Percentiles rank a stretch among this genome's conserved stretches.
Evolutionary conservation across 2,888 invertebrate genomes (phyloP).

Genomic region (Seladonia tumulorum): DNA sequence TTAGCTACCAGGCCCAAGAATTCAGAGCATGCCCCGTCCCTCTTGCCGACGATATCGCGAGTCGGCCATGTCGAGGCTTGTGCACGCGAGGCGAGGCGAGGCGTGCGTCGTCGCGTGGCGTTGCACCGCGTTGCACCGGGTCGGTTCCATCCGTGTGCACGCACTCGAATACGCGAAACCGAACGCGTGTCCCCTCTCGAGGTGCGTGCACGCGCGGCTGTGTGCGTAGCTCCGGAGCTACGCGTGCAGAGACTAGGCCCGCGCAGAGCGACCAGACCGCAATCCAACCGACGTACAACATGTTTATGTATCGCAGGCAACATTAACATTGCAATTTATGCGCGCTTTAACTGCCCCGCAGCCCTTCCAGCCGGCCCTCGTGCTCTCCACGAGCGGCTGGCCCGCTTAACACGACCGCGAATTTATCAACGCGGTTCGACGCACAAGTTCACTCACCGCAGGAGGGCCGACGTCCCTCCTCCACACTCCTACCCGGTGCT

Average conservation of each 20-base stretch:
- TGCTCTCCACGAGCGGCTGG: conserved; percentile 55
- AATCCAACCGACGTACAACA: conserved; percentile 80
- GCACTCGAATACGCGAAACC: conserved; percentile 35
- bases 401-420: conserved; percentile 79
- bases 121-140: conserved; percentile 26
- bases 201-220: conserved; percentile 13
- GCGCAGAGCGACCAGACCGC: conserved; percentile 72
- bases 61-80: conserved; percentile 22
- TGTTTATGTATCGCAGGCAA: conserved; percentile 82
- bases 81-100: conserved; percentile 41
- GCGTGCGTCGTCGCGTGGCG: conserved; percentile 44
- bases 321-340: conserved; percentile 83
- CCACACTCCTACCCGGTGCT: background rate
- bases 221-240: conserved; percentile 45
- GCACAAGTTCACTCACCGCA: conserved; percentile 78
- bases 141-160: background rate
- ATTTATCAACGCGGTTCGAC: conserved; percentile 76
- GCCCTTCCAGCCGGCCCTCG: conserved; percentile 53
- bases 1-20: conserved; percentile 21
- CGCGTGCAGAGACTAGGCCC: conserved; percentile 57
- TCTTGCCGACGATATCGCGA: conserved; percentile 40
- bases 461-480: conserved; percentile 61
- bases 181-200: conserved; percentile 15
- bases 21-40: conserved; percentile 30
- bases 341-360: conserved; percentile 77